Evolutionary conservation across 37 sponge, comb jelly and placozoan species (phyloP).

Genomic region (Ianthella basta): DNA sequence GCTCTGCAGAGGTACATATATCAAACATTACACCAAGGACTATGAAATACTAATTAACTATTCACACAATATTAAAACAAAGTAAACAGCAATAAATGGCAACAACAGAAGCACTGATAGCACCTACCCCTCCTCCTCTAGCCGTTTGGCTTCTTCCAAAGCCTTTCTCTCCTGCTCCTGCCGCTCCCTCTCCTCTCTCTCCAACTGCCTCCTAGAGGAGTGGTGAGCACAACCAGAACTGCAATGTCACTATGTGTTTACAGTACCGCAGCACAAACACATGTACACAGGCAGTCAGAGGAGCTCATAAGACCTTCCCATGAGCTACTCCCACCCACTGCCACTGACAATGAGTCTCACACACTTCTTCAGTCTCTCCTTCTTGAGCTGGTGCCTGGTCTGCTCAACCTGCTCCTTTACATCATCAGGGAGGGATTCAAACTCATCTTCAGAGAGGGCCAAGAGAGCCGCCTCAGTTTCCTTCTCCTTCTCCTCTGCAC

Average conservation of each 20-base stretch:
- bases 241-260: not conserved
- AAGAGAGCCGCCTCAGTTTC: constrained; percentile 52
- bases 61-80: no score
- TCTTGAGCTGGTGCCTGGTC: constrained; percentile 39
- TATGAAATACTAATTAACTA: no score
- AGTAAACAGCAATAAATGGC: no score
- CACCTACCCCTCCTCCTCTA: constrained; percentile 60
- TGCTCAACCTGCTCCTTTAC: constrained; percentile 68
- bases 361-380: constrained; percentile 35
- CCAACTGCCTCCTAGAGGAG: constrained; percentile 11
- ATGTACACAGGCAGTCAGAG: not conserved
- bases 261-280: not conserved
- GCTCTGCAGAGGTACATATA: no score
- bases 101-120: not conserved
- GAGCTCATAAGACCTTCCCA: not conserved
- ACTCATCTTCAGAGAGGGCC: constrained; percentile 90
- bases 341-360: not conserved
- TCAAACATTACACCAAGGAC: no score
- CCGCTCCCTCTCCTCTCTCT: constrained; percentile 44
- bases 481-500: constrained; percentile 49
- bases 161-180: constrained; percentile 36
- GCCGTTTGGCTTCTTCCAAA: constrained; percentile 48
- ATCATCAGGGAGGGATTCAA: constrained; percentile 76
- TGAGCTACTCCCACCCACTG: not conserved
- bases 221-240: not conserved